These are phyloP conservation scores for Cyrtodaria siliqua DNA, from an alignment of 2,888 invertebrate species.

Conservation along the genomic window DNA sequence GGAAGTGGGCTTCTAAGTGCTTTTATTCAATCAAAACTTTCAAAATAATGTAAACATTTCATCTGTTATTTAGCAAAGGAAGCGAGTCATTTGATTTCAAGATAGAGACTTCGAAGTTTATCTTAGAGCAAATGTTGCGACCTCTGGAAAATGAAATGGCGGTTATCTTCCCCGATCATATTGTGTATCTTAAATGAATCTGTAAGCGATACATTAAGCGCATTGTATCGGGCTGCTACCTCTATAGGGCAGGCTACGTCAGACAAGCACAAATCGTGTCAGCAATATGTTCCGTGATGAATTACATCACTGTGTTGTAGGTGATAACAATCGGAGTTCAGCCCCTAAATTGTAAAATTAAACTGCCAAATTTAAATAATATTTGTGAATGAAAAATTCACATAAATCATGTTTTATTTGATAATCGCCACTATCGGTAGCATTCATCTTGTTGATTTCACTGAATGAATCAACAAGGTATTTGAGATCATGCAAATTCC, in stretches of 20 bases:
- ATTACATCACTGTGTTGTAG: constrained; percentile 31
- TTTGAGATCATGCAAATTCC: no score
- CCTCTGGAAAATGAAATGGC: constrained; percentile 22
- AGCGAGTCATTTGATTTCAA: constrained; percentile 48
- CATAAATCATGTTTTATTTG: constrained; percentile 32
- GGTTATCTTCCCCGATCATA: constrained; percentile 37
- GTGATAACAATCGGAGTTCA: constrained; percentile 28
- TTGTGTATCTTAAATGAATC: constrained; percentile 46
- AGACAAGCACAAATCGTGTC: constrained; percentile 20
- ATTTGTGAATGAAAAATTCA: constrained; percentile 32
- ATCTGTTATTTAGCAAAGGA: constrained; percentile 31
- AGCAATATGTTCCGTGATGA: constrained; percentile 2
- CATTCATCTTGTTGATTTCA: no score
- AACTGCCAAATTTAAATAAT: constrained; percentile 22
- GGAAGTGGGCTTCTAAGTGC: no score
- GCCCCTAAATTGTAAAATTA: constrained; percentile 16
- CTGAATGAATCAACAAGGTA: no score
- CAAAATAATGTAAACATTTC: constrained; percentile 5
- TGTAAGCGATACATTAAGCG: constrained; percentile 46
- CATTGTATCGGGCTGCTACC: constrained; percentile 28
- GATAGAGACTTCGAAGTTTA: constrained; percentile 43
- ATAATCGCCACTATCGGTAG: no score
- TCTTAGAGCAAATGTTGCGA: constrained; percentile 42
- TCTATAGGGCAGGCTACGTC: constrained; percentile 19
- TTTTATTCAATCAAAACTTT: no score